Percentiles rank a stretch among this genome's conserved stretches.
phyloP scores from a whole-genome alignment of 2,888 invertebrate genomes.

The Tipula lateralis region DNA sequence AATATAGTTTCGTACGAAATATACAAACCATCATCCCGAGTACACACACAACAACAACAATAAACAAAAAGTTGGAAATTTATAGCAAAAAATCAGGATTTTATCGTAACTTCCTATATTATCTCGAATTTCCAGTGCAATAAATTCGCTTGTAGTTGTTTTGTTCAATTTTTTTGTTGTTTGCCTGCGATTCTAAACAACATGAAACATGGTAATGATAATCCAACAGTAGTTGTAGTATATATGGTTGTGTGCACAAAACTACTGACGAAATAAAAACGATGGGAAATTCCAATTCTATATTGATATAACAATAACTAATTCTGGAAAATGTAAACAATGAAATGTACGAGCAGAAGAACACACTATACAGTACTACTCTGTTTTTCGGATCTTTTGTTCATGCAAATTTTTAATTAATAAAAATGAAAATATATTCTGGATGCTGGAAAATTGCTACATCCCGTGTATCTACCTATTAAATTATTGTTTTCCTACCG shows the following conservation, averaged over 20 bases:
- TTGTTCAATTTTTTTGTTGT: background rate
- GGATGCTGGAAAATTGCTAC: background rate
- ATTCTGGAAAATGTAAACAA: background rate
- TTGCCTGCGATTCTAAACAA: background rate
- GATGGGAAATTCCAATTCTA: background rate
- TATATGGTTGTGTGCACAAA: background rate
- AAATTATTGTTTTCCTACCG: background rate
- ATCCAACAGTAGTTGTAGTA: background rate
- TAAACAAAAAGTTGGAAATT: background rate
- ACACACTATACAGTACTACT: background rate
- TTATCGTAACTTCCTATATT: background rate
- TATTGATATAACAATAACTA: constrained; percentile 13
- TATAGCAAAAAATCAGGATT: background rate
- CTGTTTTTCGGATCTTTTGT: background rate
- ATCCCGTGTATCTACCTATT: background rate
- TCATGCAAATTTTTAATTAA: background rate
- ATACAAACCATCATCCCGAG: background rate
- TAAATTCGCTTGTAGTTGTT: background rate
- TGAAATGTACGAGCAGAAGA: background rate
- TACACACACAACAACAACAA: background rate
- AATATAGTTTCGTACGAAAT: background rate
- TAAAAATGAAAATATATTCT: constrained; percentile 19
- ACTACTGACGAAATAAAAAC: background rate
- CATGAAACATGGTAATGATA: background rate
- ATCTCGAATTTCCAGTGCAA: background rate